phyloP scores from a whole-genome alignment of 2,113 vertebrate genomes.

The Desmodus rotundus region DNA sequence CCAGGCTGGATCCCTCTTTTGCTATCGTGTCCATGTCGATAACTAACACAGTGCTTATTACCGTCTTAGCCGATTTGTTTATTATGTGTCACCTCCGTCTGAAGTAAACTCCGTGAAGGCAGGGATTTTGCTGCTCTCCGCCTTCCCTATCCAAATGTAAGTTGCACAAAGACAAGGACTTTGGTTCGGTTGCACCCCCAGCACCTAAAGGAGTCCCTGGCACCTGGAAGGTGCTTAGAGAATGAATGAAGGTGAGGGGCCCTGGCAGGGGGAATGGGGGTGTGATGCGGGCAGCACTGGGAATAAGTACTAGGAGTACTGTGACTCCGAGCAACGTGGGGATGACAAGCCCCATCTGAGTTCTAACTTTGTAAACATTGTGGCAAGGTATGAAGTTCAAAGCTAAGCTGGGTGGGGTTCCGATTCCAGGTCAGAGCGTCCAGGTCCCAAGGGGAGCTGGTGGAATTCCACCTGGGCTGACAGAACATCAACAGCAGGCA shows the following conservation, averaged over 20 bases:
- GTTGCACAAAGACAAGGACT: not conserved
- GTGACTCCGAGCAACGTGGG: not conserved
- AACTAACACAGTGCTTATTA: no score
- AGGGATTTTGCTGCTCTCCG: not conserved
- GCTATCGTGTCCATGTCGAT: not conserved
- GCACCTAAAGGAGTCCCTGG: not conserved
- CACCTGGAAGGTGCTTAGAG: not conserved
- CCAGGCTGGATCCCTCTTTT: not conserved
- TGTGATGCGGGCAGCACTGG: no score
- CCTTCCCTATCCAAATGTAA: not conserved
- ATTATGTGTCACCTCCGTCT: not conserved
- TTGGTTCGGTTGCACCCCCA: not conserved
- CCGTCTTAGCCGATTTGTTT: not conserved
- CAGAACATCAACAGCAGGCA: accelerated
- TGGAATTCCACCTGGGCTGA: not conserved
- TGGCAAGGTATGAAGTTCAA: not conserved
- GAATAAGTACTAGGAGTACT: not conserved
- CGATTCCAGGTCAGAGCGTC: not conserved
- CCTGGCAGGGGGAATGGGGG: not conserved
- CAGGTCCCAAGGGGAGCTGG: not conserved
- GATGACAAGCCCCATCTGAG: not conserved
- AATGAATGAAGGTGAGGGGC: not conserved
- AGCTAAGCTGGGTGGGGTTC: no score
- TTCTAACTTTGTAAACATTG: not conserved
- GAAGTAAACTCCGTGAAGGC: not conserved